phyloP scores from a whole-genome alignment of 2,113 vertebrate species.

The Struthidea cinerea region DNA sequence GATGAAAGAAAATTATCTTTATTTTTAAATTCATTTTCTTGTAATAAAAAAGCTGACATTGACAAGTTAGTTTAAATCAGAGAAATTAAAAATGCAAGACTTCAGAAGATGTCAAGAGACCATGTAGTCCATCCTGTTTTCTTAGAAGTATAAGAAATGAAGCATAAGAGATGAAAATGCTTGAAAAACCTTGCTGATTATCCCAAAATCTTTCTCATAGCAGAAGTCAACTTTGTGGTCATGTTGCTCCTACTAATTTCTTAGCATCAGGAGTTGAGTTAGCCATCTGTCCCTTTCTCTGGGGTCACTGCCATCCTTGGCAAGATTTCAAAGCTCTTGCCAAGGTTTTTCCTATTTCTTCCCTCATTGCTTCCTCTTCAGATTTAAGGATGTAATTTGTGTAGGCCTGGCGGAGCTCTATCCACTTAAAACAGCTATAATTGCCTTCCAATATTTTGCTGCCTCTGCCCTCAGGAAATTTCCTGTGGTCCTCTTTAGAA shows the following conservation, averaged over 20 bases:
- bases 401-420: neutral
- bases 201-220: neutral
- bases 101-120: neutral
- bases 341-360: slow-evolving; percentile 29
- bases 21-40: neutral
- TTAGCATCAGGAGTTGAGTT: neutral
- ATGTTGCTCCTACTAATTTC: slow-evolving; percentile 4
- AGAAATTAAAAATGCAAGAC: neutral
- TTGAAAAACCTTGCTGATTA: neutral
- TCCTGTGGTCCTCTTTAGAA: slow-evolving; percentile 44
- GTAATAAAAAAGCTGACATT: neutral
- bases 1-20: neutral
- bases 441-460: slow-evolving; percentile 18
- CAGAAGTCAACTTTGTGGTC: neutral
- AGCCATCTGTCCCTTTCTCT: slow-evolving; percentile 49
- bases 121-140: neutral
- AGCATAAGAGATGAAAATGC: neutral
- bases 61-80: neutral
- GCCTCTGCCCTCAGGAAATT: slow-evolving; percentile 38
- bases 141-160: neutral
- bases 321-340: slow-evolving; percentile 5
- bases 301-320: slow-evolving; percentile 11
- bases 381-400: neutral
- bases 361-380: slow-evolving; percentile 1
- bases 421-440: neutral